Conservation (phyloP, 2,888 invertebrate genomes). For the Drosophila histrio region DNA sequence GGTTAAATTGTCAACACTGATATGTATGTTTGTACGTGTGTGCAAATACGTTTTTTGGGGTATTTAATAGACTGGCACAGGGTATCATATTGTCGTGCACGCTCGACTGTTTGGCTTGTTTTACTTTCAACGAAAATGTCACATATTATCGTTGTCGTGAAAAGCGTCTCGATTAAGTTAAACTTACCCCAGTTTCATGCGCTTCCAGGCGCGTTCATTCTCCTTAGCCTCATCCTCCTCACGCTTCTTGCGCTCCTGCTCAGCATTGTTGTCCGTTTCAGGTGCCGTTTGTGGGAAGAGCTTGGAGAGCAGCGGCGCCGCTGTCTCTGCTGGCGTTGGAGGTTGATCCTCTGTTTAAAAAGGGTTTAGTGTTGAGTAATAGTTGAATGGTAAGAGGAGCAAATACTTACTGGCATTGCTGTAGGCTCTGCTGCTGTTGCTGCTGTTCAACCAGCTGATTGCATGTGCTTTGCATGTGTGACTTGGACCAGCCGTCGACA, state of each 20-base stretch:
- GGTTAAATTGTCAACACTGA: too few relatives aligned
- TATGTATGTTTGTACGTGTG: too few relatives aligned
- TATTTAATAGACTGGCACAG: too few relatives aligned
- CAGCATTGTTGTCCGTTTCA: slow-evolving; percentile 85
- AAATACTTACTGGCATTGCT: slow-evolving; percentile 63
- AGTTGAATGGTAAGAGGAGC: not conserved
- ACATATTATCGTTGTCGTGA: too few relatives aligned
- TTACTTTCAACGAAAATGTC: too few relatives aligned
- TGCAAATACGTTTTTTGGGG: too few relatives aligned
- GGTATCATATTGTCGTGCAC: too few relatives aligned
- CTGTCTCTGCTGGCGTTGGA: not conserved
- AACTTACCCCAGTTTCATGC: slow-evolving; percentile 88
- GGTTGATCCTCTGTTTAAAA: slow-evolving; percentile 26
- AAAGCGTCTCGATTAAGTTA: too few relatives aligned
- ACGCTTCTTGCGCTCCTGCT: slow-evolving; percentile 86
- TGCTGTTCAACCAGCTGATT: slow-evolving; percentile 19
- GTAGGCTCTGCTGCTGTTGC: slow-evolving; percentile 29
- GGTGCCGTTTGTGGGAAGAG: slow-evolving; percentile 86
- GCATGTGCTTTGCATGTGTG: slow-evolving; percentile 7
- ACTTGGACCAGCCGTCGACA: slow-evolving; percentile 6
- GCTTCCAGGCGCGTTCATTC: slow-evolving; percentile 89
- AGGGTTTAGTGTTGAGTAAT: slow-evolving; percentile 23
- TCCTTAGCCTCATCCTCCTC: slow-evolving; percentile 87
- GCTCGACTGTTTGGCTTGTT: too few relatives aligned
- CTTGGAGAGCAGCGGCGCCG: slow-evolving; percentile 85